Conservation (phyloP, 2,113 vertebrate genomes). For the Ictalurus punctatus region DNA sequence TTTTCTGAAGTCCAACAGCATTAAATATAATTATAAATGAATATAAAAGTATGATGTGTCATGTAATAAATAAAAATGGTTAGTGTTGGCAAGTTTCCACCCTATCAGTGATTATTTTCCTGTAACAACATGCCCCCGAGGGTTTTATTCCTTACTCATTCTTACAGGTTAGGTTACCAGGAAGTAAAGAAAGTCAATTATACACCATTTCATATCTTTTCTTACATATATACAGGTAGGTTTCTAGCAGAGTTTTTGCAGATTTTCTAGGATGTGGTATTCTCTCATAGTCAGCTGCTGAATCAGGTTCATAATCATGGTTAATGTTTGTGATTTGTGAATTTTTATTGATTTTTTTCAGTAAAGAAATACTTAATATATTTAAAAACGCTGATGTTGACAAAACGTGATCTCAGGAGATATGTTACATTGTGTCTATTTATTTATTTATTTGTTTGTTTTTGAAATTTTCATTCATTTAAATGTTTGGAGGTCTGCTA, state of each 20-base stretch:
- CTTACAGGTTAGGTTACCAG: neutral
- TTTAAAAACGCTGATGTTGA: neutral
- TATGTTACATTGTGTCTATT: neutral
- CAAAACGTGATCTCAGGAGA: too few relatives aligned
- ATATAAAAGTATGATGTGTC: neutral
- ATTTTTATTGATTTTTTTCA: neutral
- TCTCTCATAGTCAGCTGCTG: neutral
- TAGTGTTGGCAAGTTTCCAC: too few relatives aligned
- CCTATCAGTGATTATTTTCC: neutral
- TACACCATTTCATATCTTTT: neutral
- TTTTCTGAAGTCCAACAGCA: neutral
- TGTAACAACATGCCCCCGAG: neutral
- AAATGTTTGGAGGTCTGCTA: too few relatives aligned
- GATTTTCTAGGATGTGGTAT: neutral
- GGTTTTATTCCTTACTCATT: neutral
- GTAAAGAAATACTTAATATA: neutral
- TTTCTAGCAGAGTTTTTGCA: neutral
- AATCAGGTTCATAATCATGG: too few relatives aligned
- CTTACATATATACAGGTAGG: neutral
- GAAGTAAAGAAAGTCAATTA: neutral
- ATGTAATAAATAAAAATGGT: neutral
- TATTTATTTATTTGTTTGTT: neutral
- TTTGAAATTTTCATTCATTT: neutral
- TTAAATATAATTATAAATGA: neutral
- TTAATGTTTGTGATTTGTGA: neutral